These are phyloP conservation scores for Poeciliopsis infans DNA, from an alignment of 2,797 vertebrate species.

Conservation along the genomic window DNA sequence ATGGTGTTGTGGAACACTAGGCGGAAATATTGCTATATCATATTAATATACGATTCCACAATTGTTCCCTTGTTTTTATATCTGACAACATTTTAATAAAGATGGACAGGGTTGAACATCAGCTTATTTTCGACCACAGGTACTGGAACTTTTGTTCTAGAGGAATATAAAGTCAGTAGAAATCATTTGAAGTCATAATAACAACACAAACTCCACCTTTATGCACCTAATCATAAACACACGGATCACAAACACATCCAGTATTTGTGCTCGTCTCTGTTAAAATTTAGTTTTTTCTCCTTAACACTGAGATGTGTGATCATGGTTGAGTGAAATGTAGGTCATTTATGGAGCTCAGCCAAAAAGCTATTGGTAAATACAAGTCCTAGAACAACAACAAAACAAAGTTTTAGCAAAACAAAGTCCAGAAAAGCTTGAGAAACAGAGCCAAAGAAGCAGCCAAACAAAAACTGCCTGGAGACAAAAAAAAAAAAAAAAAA, in stretches of 20 bases:
- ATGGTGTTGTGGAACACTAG: neutral
- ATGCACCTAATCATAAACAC: neutral
- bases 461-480: constrained; percentile 32
- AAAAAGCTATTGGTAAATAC: constrained; percentile 14
- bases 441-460: constrained; percentile 34
- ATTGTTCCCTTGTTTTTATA: neutral
- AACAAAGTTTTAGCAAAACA: constrained; percentile 20
- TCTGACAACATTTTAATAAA: neutral
- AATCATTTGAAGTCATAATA: neutral
- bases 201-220: neutral
- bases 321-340: neutral
- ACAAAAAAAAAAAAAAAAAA: constrained; percentile 38
- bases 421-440: constrained; percentile 1
- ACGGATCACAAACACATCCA: neutral
- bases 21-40: neutral
- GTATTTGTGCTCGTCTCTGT: neutral
- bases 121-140: neutral
- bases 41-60: neutral
- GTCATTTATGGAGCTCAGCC: neutral
- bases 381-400: neutral
- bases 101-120: neutral
- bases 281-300: neutral
- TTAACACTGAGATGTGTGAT: rapidly evolving
- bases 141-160: neutral
- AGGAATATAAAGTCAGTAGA: neutral